phyloP scores from a whole-genome alignment of 1,140 invertebrate species.

The Calosoma granatense region DNA sequence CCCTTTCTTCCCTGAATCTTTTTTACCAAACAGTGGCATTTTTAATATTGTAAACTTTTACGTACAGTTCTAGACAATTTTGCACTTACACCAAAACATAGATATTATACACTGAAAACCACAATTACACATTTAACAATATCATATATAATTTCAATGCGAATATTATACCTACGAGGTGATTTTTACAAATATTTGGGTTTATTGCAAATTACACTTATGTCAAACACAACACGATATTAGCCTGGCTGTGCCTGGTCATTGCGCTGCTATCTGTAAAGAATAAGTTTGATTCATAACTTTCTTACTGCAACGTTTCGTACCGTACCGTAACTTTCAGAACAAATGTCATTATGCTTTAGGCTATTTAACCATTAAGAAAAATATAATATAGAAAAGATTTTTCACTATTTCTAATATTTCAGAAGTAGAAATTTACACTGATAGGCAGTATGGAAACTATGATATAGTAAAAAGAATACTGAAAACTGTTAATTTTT shows the following conservation, averaged over 20 bases:
- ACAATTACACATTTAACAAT: not conserved
- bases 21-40: slow-evolving; percentile 87
- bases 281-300: too few species aligned
- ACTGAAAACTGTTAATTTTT: too few species aligned
- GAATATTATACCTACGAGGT: not conserved
- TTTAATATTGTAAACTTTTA: slow-evolving; percentile 18
- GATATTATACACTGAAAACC: not conserved
- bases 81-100: not conserved
- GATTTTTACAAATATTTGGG: not conserved
- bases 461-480: too few species aligned
- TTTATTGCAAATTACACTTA: not conserved
- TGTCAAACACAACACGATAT: not conserved
- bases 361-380: too few species aligned
- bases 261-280: not conserved
- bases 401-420: too few species aligned
- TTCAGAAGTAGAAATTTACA: too few species aligned
- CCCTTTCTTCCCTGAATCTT: slow-evolving; percentile 70
- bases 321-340: too few species aligned
- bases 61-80: not conserved
- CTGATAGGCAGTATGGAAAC: too few species aligned
- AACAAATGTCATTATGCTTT: too few species aligned
- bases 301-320: too few species aligned
- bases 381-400: too few species aligned
- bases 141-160: not conserved
- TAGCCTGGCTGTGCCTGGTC: not conserved